phyloP scores from a whole-genome alignment of 2,797 vertebrate genomes.

The Apodemus agrarius region DNA sequence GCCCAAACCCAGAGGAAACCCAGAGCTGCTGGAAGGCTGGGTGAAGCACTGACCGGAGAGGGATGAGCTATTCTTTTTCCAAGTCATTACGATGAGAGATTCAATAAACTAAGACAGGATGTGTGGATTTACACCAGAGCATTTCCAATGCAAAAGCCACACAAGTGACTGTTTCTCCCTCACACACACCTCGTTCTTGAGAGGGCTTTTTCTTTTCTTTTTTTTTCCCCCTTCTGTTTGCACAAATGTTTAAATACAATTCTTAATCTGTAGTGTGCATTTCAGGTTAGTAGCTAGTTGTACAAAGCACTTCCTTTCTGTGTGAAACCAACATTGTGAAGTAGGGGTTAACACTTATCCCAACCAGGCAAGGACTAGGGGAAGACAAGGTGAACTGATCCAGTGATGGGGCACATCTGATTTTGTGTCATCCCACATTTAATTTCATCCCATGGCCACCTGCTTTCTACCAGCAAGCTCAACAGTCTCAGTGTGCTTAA shows the following conservation, averaged over 20 bases:
- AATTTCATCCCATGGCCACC: neutral
- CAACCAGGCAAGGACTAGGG: neutral
- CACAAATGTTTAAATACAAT: neutral
- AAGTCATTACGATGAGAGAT: slow-evolving; percentile 26
- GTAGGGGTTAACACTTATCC: neutral
- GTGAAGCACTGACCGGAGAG: neutral
- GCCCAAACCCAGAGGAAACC: neutral
- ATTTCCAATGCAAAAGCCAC: neutral
- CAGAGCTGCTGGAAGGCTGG: neutral
- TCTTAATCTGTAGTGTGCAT: slow-evolving; percentile 1
- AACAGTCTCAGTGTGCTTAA: neutral
- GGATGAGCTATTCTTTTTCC: neutral
- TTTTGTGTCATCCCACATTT: neutral
- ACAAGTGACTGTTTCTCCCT: neutral
- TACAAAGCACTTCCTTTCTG: neutral
- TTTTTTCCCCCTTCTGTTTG: slow-evolving; percentile 4
- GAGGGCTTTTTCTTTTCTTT: neutral
- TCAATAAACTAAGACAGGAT: neutral
- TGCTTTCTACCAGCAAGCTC: neutral
- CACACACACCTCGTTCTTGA: neutral
- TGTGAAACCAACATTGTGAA: neutral
- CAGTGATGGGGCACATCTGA: neutral
- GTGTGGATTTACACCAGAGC: neutral
- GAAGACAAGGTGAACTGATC: neutral
- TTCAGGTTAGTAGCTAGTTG: slow-evolving; percentile 10